Evolutionary conservation across 2,888 invertebrate species (phyloP).

Genomic region (Agrotis puta): DNA sequence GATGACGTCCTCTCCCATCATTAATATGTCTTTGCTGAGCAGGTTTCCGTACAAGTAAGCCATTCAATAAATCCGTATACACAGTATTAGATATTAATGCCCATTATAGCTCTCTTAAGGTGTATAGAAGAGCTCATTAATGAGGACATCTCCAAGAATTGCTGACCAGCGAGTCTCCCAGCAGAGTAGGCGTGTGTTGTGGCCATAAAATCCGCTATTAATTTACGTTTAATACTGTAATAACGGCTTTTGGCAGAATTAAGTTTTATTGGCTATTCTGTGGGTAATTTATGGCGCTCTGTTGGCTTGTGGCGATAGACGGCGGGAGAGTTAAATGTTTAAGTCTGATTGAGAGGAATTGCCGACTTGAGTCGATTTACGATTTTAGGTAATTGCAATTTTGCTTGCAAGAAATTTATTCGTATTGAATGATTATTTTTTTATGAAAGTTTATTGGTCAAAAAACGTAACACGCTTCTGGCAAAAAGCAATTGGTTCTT

Average conservation of each 20-base stretch:
- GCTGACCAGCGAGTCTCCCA: conserved; percentile 80
- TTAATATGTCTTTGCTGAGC: background rate
- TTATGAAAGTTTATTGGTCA: too few species aligned
- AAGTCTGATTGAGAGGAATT: background rate
- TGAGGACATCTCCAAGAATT: conserved; percentile 81
- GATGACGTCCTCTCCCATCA: too few species aligned
- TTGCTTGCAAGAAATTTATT: background rate
- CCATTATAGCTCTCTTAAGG: conserved; percentile 77
- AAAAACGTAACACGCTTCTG: too few species aligned
- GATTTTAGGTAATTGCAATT: background rate
- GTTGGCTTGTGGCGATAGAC: conserved; percentile 45
- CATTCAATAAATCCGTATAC: conserved; percentile 53
- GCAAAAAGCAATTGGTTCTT: too few species aligned
- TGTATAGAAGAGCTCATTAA: conserved; percentile 85
- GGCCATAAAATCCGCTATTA: conserved; percentile 76
- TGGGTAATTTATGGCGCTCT: conserved; percentile 53
- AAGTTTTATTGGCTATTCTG: conserved; percentile 62
- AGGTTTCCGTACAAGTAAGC: conserved; percentile 44
- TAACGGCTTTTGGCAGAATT: conserved; percentile 61
- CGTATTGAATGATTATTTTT: background rate
- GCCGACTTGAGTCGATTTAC: background rate
- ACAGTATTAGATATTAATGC: conserved; percentile 73
- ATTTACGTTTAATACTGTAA: conserved; percentile 68
- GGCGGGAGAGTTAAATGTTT: background rate
- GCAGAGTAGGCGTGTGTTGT: conserved; percentile 70